Evolutionary conservation across 2,113 vertebrate species (phyloP), one percentile per base, ranked within the genome.

Genomic region (Hiodon alosoides): DNA sequence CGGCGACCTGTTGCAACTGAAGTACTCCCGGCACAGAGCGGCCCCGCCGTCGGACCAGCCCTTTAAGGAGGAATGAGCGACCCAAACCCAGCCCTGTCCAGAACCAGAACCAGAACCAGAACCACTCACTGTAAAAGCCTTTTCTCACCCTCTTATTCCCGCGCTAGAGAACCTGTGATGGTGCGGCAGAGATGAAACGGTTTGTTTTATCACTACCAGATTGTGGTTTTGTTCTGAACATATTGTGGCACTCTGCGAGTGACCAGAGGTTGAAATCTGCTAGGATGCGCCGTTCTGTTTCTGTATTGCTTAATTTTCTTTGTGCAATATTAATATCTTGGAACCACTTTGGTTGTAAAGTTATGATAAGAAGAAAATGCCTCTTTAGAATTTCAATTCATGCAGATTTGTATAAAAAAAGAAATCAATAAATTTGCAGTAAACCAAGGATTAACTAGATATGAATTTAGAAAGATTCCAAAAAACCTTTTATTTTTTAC

Each of bases 1-100:
- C 65, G 97, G 96, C 46, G 94, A 98, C 74, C 90, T 98, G 17
- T 88, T 98, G 76, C 94, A 96, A 74, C 80, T 98, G 77, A 98
- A 98, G 83, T 98, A 98, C 82, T 98, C 97, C 46, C 93, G 95
- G 75, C 93, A 87, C 60, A 87, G 88, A 74, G 81, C 90, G 62
- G 88, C 92, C 16, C 91, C 92, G 52, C 89, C 94, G 2, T 83
- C 94, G 75, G 93, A 93, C 74, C 92, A 92, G 82, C 91, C 90
- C 0, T 93, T 94, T 54, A 94, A 96, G 0, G 95, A 97, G 14
- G 2, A 7, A 16, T 14, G 9, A 4, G 13, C 31, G 17, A 16
- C 5, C 31, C 53, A 52, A 52, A 59, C 51, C 53, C 57, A 48
- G 7, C 10, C 47, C 31, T 31, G 31, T 31, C 31, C 31, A 31